Evolutionary conservation across 2,888 invertebrate genomes (phyloP).

Genomic region (Conomelus anceps): DNA sequence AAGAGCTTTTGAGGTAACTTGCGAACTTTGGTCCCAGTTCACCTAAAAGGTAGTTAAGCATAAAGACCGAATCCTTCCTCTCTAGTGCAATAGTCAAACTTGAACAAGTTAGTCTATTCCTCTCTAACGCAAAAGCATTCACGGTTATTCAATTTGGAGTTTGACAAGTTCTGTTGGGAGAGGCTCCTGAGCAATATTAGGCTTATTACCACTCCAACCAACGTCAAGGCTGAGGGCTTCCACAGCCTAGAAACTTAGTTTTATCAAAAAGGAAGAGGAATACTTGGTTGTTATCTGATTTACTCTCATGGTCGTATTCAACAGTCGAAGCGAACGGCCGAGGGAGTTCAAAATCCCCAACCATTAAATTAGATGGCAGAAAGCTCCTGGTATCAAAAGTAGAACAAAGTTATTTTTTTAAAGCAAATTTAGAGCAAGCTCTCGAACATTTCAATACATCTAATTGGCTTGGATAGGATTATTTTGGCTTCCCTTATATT

Average conservation of each 20-base stretch:
- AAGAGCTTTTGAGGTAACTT: background rate
- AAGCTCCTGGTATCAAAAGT: background rate
- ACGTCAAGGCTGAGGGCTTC: background rate
- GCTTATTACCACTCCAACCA: background rate
- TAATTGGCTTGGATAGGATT: too few species aligned
- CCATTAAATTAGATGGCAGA: background rate
- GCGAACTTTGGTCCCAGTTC: background rate
- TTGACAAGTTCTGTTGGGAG: background rate
- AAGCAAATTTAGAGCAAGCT: background rate
- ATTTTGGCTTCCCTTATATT: too few species aligned
- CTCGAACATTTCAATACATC: background rate
- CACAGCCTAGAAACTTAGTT: background rate
- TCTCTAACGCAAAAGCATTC: background rate
- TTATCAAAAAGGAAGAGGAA: background rate
- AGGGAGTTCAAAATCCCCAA: background rate
- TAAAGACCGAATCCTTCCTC: background rate
- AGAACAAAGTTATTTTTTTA: background rate
- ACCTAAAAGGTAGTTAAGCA: background rate
- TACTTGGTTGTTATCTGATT: background rate
- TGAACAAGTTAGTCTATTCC: background rate
- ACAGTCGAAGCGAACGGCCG: background rate
- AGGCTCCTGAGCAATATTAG: background rate
- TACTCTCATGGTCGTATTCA: background rate
- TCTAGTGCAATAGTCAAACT: background rate
- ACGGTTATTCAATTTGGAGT: background rate